Conservation (phyloP, 2,888 invertebrate genomes). For the Orthosia gothica region DNA sequence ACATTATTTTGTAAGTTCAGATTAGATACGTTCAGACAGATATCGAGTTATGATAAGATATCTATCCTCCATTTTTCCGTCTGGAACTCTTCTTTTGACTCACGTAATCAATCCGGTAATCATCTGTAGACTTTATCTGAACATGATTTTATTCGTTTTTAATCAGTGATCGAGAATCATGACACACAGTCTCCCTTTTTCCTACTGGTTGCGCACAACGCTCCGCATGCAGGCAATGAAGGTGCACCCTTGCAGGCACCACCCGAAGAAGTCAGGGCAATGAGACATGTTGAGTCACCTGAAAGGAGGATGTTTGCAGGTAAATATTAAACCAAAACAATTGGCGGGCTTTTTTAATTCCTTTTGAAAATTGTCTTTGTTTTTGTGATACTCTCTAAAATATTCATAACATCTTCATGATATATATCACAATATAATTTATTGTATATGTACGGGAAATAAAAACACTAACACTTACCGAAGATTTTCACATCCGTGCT, state of each 20-base stretch:
- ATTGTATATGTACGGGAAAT: not conserved
- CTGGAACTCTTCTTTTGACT: not conserved
- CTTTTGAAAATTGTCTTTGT: not conserved
- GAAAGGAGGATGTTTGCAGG: constrained; percentile 94
- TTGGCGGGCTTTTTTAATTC: not conserved
- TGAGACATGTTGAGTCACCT: constrained; percentile 93
- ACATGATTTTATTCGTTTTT: constrained; percentile 16
- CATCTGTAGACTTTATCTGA: not conserved
- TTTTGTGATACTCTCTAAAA: not conserved
- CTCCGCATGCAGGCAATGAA: constrained; percentile 95
- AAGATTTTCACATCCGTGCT: constrained; percentile 13
- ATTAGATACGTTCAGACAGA: not conserved
- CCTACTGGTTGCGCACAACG: constrained; percentile 95
- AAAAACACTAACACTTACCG: not conserved
- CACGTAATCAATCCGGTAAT: not conserved
- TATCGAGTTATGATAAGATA: not conserved
- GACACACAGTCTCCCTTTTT: constrained; percentile 93
- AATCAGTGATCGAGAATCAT: constrained; percentile 91
- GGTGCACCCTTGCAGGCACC: constrained; percentile 95
- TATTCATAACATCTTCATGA: not conserved
- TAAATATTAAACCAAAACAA: constrained; percentile 74
- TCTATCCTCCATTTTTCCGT: too few relatives aligned
- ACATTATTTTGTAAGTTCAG: not conserved
- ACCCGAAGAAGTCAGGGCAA: constrained; percentile 92
- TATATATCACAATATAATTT: not conserved